Evolutionary conservation across 2,113 vertebrate genomes (phyloP).

Genomic region (Jacana jacana): DNA sequence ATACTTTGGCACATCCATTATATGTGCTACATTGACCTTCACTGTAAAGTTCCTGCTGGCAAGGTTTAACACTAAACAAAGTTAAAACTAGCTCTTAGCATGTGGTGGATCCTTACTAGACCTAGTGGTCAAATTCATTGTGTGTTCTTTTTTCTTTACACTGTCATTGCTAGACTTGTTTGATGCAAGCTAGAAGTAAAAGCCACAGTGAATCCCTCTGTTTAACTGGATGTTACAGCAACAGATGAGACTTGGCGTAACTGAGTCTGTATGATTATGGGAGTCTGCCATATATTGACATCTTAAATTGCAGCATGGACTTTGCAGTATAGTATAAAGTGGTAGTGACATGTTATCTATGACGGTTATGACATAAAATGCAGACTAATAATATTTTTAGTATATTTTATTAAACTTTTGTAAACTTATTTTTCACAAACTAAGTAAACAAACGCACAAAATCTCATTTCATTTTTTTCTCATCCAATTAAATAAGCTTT

Average conservation of each 20-base stretch:
- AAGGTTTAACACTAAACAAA: neutral
- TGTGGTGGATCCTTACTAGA: neutral
- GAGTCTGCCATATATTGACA: neutral
- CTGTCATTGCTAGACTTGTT: neutral
- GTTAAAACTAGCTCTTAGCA: neutral
- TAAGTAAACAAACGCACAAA: neutral
- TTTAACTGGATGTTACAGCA: neutral
- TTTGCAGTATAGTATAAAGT: neutral
- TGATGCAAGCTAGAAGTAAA: neutral
- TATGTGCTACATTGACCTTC: too few species aligned
- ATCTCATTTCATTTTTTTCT: neutral
- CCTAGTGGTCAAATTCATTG: neutral
- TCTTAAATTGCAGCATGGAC: neutral
- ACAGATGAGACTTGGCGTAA: neutral
- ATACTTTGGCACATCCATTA: too few species aligned
- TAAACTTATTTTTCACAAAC: neutral
- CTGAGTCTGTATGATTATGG: neutral
- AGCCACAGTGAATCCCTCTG: neutral
- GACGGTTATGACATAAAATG: neutral
- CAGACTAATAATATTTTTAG: neutral
- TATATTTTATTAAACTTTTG: neutral
- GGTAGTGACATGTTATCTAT: neutral
- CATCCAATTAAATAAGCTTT: neutral
- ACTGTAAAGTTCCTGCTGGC: neutral
- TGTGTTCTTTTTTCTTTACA: neutral